These are phyloP conservation scores for Trichomalopsis sarcophagae DNA, from an alignment of 1,140 invertebrate genomes.

Conservation along the genomic window DNA sequence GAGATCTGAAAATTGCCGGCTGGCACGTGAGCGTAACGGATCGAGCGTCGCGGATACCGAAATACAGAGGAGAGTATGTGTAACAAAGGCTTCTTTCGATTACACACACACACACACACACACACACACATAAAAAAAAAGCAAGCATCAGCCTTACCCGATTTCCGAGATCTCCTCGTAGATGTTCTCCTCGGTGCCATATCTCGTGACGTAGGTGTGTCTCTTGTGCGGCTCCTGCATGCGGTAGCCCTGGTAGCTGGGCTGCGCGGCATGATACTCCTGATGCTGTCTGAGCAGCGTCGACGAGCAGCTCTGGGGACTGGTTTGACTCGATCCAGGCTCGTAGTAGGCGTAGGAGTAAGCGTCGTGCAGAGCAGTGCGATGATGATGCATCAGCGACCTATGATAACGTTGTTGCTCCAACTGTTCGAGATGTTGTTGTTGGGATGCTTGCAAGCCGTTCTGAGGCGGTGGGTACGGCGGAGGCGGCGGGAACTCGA, in stretches of 20 bases:
- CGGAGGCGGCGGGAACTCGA: conserved; percentile 76
- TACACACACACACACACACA: neutral
- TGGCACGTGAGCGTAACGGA: conserved; percentile 2
- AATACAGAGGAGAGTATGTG: no score
- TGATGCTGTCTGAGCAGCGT: conserved; percentile 6
- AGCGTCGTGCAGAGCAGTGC: neutral
- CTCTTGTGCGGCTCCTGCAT: conserved; percentile 69
- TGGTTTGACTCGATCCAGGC: conserved; percentile 75
- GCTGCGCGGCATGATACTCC: conserved; percentile 26
- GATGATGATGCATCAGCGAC: conserved; percentile 68
- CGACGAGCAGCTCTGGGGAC: conserved; percentile 62
- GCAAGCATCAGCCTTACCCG: conserved; percentile 62
- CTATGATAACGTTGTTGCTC: conserved; percentile 72
- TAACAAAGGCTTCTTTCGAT: neutral
- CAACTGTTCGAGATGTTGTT: conserved; percentile 49
- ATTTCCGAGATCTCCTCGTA: conserved; percentile 88
- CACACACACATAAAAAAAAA: neutral
- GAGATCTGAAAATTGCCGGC: neutral
- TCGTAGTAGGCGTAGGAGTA: conserved; percentile 89
- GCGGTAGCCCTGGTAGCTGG: conserved; percentile 20
- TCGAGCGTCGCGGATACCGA: neutral
- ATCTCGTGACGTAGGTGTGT: conserved; percentile 85
- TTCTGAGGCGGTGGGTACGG: conserved; percentile 74
- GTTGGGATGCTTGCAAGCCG: conserved; percentile 51
- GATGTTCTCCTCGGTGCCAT: conserved; percentile 90